A percentile compares a stretch with the other conserved stretches of the same genome.
Conservation (phyloP, 2,797 vertebrate species). For the Lacerta agilis region DNA sequence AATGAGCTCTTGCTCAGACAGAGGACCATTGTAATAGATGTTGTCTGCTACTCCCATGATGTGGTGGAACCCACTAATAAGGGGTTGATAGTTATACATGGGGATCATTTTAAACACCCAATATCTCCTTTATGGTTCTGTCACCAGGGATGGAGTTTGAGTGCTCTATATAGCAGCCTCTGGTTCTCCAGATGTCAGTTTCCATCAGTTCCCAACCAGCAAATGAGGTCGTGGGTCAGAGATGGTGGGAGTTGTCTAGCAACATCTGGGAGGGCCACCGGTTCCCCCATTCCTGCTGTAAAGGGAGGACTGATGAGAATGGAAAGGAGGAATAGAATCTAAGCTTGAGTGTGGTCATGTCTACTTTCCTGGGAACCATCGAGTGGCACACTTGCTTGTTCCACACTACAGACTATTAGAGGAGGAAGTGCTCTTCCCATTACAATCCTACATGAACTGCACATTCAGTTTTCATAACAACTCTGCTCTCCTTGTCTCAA, state of each 20-base stretch:
- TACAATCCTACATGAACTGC: neutral
- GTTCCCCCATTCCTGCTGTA: neutral
- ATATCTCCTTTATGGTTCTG: conserved; percentile 12
- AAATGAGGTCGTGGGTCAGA: too few relatives aligned
- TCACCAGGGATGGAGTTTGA: neutral
- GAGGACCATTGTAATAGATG: neutral
- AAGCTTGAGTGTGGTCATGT: neutral
- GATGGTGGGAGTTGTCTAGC: neutral
- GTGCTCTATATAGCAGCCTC: neutral
- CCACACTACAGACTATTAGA: neutral
- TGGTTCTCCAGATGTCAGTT: too few relatives aligned
- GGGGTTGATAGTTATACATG: neutral
- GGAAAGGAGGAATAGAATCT: neutral
- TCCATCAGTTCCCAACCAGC: too few relatives aligned
- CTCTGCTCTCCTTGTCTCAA: conserved; percentile 62
- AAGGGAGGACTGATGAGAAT: neutral
- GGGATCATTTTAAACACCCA: conserved; percentile 48
- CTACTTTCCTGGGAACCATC: neutral
- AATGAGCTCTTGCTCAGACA: neutral
- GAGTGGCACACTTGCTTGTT: neutral
- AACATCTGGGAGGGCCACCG: neutral
- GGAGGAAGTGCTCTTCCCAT: neutral
- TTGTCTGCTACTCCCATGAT: neutral
- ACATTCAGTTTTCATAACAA: conserved; percentile 44
- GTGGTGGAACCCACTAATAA: neutral